Evolutionary conservation across 2,113 vertebrate genomes (phyloP), one percentile per base, ranked within the genome.

Genomic region (Calidris pugnax): DNA sequence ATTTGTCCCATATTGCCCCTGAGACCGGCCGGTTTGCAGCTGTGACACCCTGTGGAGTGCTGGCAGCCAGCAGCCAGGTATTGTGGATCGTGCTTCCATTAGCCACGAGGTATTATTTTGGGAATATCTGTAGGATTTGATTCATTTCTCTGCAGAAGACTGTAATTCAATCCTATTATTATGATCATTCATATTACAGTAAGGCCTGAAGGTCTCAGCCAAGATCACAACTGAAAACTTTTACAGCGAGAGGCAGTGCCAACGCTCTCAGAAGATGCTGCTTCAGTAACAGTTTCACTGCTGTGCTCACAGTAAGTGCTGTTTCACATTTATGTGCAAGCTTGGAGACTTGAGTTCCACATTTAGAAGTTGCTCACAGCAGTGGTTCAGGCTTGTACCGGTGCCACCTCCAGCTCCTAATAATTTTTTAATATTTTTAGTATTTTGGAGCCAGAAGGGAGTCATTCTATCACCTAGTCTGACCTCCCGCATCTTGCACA

Each of bases 301-400:
- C 93, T 68, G 47, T 67, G 72, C 50, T 64, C 75, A 86, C 50
- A 76, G 79, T 33, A 89, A 86, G 74, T 43, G 8, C 64, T 71
- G 32, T 20, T 56, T 78, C 56, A 51, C 2, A 2, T 92, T 91
- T 85, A 51, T 60, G 32, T 85, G 56, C 41, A 24, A 67, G 47
- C 6, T 43, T 35, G 12, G 43, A 82, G 66, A 35, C 39, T 79
- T 57, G 51, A 68, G 72, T 87, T 94, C 77, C 72, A 62, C 66
- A 68, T 95, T 93, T 89, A 73, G 62, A 41, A 79, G 64, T 89
- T 89, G 89, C 84, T 91, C 84, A 64, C 43, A 89, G 81, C 60
- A 72, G 53, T 53, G 30, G 14, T 19, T 91, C 37, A 59, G 72
- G 60, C 81, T 92, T 81, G 59, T 35, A 55, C 17, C 2, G 0